Percentiles rank a stretch among this genome's conserved stretches.
Evolutionary conservation across 2,113 vertebrate genomes (phyloP).

Genomic region (Apteryx mantelli): DNA sequence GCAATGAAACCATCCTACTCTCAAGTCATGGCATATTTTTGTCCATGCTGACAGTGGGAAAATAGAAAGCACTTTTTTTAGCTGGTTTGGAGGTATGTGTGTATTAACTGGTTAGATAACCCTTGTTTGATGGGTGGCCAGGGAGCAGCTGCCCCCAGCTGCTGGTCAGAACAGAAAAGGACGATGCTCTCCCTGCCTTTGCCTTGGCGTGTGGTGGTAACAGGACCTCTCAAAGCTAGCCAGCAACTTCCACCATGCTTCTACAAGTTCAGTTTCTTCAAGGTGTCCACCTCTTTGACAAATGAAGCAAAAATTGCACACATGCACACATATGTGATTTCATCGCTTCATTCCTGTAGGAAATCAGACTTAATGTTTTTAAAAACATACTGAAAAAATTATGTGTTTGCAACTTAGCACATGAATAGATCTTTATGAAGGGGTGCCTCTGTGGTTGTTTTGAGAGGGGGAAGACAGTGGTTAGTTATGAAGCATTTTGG

Average conservation of each 20-base stretch:
- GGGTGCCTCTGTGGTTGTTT: neutral
- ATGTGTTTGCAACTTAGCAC: neutral
- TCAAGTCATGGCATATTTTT: neutral
- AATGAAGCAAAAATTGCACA: neutral
- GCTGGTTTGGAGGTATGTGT: neutral
- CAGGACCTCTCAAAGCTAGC: neutral
- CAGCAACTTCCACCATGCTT: neutral
- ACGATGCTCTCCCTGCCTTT: neutral
- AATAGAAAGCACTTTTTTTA: neutral
- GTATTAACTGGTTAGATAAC: neutral
- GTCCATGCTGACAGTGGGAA: neutral
- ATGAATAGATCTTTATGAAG: neutral
- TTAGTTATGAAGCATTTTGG: neutral
- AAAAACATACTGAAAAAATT: neutral
- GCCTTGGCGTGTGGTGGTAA: neutral
- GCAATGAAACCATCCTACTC: neutral
- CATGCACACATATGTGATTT: neutral
- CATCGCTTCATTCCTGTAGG: neutral
- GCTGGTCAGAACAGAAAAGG: neutral
- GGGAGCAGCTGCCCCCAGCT: neutral
- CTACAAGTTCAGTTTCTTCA: neutral
- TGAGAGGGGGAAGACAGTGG: neutral
- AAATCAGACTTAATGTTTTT: neutral
- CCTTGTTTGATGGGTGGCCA: neutral
- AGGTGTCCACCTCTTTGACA: neutral